Conservation (phyloP, 2,113 vertebrate genomes). For the Formicarius rufipectus region DNA sequence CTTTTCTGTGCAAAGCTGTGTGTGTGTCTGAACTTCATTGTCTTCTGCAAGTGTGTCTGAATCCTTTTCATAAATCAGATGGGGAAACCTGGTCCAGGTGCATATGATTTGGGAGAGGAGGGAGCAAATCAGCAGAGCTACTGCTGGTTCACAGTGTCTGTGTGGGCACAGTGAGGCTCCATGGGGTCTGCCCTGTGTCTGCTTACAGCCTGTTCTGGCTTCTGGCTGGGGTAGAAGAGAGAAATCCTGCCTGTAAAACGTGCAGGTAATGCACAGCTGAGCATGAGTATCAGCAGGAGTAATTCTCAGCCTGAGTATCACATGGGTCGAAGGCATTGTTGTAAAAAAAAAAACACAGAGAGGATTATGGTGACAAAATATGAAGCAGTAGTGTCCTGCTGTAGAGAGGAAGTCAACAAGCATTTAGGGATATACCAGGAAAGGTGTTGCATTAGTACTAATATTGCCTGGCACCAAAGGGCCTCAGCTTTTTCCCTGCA, state of each 20-base stretch:
- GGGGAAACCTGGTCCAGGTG: neutral
- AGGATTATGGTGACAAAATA: neutral
- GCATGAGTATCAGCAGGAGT: too few relatives aligned
- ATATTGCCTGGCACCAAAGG: neutral
- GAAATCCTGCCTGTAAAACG: neutral
- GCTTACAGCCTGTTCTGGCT: neutral
- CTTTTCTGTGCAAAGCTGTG: neutral
- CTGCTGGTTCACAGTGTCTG: neutral
- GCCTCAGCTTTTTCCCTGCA: neutral
- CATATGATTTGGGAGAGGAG: neutral
- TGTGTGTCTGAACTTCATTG: neutral
- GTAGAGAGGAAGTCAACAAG: neutral
- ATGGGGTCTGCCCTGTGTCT: neutral
- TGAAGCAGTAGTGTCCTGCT: neutral
- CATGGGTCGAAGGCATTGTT: neutral
- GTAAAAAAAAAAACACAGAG: neutral
- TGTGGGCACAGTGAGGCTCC: neutral
- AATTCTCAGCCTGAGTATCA: neutral
- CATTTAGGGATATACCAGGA: neutral
- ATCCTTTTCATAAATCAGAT: neutral
- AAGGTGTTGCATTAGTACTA: neutral
- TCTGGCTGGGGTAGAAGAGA: neutral
- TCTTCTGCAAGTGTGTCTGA: neutral
- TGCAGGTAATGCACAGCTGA: neutral
- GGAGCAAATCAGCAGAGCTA: neutral